Base-by-base conservation (phyloP, 2,113 vertebrate species). In the Australoheros scitulus region DNA sequence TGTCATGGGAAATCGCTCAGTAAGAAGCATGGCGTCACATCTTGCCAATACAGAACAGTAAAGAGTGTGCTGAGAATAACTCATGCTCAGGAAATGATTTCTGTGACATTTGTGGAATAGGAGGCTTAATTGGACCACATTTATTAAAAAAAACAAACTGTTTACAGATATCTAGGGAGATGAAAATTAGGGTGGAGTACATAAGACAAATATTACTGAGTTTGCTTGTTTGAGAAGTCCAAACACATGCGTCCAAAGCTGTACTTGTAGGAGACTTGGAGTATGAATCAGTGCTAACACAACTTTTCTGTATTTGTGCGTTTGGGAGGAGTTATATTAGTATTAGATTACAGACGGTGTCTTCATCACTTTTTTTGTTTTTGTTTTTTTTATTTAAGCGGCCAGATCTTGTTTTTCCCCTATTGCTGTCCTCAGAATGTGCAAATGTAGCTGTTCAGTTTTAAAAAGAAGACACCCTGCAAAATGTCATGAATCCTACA, bases 41-140 rank as follows among this genome's bases (percentile, higher is more conserved):
- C 13, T 78, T 61, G 36, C 90, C 77, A 60, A 68, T 79, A 60
- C 76, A 84, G 61, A 41, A 61, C 1, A 5, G 80, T 61, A 61
- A 82, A 80, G 72, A 56, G 36, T 56, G 57, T 15, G 18, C 83
- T 43, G 38, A 86, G 65, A 79, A 82, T 74, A 88, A 70, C 36
- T 70, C 4, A 1, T 50, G 7, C 43, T 13, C 77, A 86, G 88
- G 77, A 90, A 92, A 86, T 81, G 6, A 88, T 82, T 85, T 79
- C 61, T 82, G 59, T 90, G 91, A 91, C 88, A 90, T 91, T 90
- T 91, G 26, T 80, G 43, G 29, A 88, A 80, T 7, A 29, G 58
- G 57, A 79, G 63, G 29, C 76, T 87, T 90, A 92, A 92, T 90
- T 92, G 56, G 41, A 43, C 18, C 78, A 88, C 58, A 81, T 77